These are phyloP conservation scores for Pandion haliaetus DNA, from an alignment of 2,113 vertebrate genomes.

Conservation along the genomic window DNA sequence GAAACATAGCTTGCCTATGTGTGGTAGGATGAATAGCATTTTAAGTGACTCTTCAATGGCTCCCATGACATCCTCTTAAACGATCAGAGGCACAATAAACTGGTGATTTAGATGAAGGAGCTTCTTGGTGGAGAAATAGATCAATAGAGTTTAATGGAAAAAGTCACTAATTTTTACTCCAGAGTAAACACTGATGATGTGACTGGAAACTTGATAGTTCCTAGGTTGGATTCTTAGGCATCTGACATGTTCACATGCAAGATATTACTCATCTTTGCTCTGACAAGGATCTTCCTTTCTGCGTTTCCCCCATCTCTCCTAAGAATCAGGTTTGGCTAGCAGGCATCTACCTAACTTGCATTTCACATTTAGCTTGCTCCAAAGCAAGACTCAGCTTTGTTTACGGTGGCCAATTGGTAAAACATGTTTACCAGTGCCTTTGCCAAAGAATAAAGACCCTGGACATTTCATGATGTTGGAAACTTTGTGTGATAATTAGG, in stretches of 20 bases:
- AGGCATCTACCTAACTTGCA: background rate
- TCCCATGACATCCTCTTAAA: slow-evolving; percentile 48
- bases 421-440: background rate
- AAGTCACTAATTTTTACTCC: slow-evolving; percentile 49
- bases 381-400: background rate
- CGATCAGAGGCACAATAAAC: slow-evolving; percentile 25
- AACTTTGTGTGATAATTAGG: background rate
- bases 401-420: background rate
- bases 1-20: background rate
- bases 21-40: background rate
- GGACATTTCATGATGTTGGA: background rate
- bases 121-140: slow-evolving; percentile 22
- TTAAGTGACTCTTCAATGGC: slow-evolving; percentile 24
- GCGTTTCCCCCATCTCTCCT: background rate
- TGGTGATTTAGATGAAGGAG: slow-evolving; percentile 8
- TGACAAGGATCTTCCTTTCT: slow-evolving; percentile 25
- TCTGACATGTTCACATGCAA: background rate
- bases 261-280: slow-evolving; percentile 16
- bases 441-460: background rate
- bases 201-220: slow-evolving; percentile 42
- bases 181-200: slow-evolving; percentile 43
- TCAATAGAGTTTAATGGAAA: slow-evolving; percentile 39
- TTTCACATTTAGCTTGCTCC: background rate
- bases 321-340: slow-evolving; percentile 1
- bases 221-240: background rate